A percentile compares a stretch with the other conserved stretches of the same genome.
Evolutionary conservation across 2,113 vertebrate genomes (phyloP).

Genomic region (Petrocephalus microphthalmus): DNA sequence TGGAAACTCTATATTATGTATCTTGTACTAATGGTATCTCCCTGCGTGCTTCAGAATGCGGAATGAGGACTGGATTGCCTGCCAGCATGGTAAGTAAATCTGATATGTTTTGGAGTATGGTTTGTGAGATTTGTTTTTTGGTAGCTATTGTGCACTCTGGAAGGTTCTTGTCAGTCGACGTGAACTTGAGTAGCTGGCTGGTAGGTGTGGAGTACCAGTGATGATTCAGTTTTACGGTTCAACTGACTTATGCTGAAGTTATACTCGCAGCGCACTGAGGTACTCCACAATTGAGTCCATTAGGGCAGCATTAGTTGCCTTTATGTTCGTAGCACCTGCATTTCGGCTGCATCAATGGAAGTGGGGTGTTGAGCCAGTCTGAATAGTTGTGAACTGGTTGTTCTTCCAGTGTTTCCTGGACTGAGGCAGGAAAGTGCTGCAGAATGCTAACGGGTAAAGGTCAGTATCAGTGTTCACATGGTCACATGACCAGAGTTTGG

Average conservation of each 20-base stretch:
- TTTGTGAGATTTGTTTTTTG: not conserved
- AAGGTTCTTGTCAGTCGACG: not conserved
- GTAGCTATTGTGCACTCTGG: not conserved
- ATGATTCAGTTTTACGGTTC: constrained; percentile 39
- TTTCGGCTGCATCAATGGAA: not conserved
- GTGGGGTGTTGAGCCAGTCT: not conserved
- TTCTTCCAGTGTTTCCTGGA: not conserved
- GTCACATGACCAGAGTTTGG: not conserved
- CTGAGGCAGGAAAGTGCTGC: not conserved
- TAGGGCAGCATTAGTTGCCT: not conserved
- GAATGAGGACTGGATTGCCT: not conserved
- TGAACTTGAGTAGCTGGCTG: not conserved
- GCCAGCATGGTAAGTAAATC: not conserved
- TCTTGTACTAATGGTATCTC: not conserved
- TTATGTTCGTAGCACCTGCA: not conserved
- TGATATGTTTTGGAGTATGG: not conserved
- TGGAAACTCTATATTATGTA: not conserved
- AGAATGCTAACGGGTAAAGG: not conserved
- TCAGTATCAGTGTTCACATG: not conserved
- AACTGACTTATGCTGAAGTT: constrained; percentile 37
- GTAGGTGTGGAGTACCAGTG: constrained; percentile 28
- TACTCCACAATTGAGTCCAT: not conserved
- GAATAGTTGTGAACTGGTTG: not conserved
- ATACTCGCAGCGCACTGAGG: constrained; percentile 48
- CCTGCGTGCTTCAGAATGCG: not conserved